These are phyloP conservation scores for Daboia siamensis DNA, from an alignment of 2,113 vertebrate species.

Conservation along the genomic window DNA sequence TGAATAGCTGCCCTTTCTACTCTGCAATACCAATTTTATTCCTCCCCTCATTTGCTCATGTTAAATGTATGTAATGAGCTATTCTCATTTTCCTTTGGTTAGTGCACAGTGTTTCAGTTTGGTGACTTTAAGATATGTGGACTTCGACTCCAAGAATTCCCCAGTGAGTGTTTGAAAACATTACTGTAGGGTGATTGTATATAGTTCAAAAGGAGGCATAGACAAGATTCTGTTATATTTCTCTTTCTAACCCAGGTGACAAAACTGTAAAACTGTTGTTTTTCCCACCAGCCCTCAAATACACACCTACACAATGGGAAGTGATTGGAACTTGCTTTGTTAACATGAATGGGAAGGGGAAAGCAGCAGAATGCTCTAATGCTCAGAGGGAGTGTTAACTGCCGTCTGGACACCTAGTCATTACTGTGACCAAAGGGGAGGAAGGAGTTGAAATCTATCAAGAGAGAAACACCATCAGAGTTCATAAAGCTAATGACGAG, in stretches of 20 bases:
- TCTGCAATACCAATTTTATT: neutral
- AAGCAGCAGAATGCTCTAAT: neutral
- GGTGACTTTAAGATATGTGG: neutral
- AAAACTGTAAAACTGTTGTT: neutral
- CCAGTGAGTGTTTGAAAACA: neutral
- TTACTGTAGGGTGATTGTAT: neutral
- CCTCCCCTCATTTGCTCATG: neutral
- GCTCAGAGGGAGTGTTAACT: neutral
- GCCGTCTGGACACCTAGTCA: neutral
- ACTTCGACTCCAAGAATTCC: neutral
- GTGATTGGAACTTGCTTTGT: neutral
- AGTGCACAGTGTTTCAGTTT: neutral
- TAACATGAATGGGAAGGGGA: neutral
- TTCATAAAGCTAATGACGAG: neutral
- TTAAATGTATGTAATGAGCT: neutral
- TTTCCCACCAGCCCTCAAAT: neutral
- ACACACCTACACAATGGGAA: neutral
- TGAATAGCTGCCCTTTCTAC: neutral
- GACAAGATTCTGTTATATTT: neutral
- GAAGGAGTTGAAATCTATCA: neutral
- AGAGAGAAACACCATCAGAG: neutral
- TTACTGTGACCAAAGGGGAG: neutral
- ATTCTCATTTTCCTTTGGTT: neutral
- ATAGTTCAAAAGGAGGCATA: neutral
- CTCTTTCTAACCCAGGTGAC: neutral